Conservation (phyloP, 35 echinoderm and acorn worm genomes). For the Amphiura filiformis region DNA sequence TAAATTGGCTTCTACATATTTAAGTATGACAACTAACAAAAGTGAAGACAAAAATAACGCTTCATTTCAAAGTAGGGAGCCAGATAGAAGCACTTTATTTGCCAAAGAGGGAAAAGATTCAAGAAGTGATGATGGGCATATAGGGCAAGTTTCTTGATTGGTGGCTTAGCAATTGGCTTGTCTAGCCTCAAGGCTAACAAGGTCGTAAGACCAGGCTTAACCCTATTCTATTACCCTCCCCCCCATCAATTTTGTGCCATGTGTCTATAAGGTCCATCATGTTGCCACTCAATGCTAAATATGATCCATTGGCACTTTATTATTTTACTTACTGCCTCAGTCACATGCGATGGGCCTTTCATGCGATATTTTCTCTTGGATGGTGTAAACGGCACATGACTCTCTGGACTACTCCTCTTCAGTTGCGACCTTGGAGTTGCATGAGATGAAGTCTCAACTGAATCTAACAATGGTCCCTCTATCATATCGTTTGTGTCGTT, state of each 20-base stretch:
- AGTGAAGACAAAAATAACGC: too few relatives aligned
- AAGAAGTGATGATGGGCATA: not conserved
- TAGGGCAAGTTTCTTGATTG: too few relatives aligned
- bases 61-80: too few relatives aligned
- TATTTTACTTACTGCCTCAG: not conserved
- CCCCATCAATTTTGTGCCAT: not conserved
- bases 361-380: conserved; percentile 23
- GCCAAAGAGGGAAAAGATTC: not conserved
- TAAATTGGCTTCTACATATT: too few relatives aligned
- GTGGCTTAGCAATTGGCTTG: too few relatives aligned
- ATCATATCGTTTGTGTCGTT: too few relatives aligned
- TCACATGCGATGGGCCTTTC: not conserved
- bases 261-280: not conserved
- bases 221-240: too few relatives aligned
- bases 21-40: not conserved
- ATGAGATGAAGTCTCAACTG: too few relatives aligned
- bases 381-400: conserved; percentile 25
- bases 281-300: not conserved
- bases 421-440: conserved; percentile 28
- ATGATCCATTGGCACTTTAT: not conserved
- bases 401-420: conserved; percentile 49
- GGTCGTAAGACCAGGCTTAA: too few relatives aligned
- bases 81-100: too few relatives aligned
- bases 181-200: too few relatives aligned
- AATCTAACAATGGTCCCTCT: too few relatives aligned